phyloP scores from a whole-genome alignment of 2,113 vertebrate species.

The Porphyrio hochstetteri region DNA sequence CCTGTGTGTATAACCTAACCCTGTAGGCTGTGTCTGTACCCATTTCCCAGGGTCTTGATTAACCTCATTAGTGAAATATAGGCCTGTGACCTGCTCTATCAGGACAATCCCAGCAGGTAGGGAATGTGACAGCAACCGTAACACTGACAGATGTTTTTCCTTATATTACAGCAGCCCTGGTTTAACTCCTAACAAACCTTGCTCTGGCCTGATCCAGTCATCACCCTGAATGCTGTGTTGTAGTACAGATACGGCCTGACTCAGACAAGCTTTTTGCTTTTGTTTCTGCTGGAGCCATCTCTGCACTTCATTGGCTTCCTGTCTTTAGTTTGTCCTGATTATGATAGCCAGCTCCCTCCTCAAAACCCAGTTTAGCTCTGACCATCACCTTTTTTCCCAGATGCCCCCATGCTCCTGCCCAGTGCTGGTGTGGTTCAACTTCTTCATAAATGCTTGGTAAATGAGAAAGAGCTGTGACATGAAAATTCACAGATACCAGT shows the following conservation, averaged over 20 bases:
- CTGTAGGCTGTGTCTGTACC: neutral
- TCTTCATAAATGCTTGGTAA: neutral
- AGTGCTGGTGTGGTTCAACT: neutral
- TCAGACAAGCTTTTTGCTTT: neutral
- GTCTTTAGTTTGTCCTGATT: neutral
- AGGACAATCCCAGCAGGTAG: neutral
- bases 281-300: neutral
- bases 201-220: neutral
- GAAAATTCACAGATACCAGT: neutral
- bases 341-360: neutral
- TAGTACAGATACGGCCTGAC: neutral
- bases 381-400: neutral
- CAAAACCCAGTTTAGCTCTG: neutral
- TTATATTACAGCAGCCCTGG: neutral
- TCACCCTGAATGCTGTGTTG: neutral
- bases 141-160: neutral
- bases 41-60: conserved; percentile 31
- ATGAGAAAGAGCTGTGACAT: neutral
- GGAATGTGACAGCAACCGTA: neutral
- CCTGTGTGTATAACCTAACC: neutral
- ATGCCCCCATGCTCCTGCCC: neutral
- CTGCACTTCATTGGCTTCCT: neutral
- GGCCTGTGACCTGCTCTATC: neutral
- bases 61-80: conserved; percentile 44
- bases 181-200: neutral